Evolutionary conservation across 2,113 vertebrate genomes (phyloP).

Genomic region (Tautogolabrus adspersus): DNA sequence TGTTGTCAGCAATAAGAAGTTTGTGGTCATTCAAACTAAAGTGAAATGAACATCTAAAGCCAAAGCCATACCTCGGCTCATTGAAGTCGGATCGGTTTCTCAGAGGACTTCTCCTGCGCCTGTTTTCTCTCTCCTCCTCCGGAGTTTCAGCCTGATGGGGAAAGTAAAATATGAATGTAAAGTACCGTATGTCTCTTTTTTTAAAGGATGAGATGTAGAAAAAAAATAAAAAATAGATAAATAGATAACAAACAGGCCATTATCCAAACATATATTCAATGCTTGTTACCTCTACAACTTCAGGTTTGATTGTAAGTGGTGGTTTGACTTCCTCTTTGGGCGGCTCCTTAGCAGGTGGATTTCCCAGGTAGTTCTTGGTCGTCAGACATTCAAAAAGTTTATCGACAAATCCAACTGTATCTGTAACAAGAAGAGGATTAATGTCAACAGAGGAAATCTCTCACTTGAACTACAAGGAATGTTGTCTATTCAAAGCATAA

Average conservation of each 20-base stretch:
- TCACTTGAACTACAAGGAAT: not conserved
- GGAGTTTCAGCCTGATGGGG: slow-evolving; percentile 83
- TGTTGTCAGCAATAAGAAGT: not conserved
- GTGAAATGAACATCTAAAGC: not conserved
- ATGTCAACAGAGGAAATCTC: not conserved
- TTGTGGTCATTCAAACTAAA: not conserved
- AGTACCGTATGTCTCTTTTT: no score
- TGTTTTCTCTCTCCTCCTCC: slow-evolving; percentile 91
- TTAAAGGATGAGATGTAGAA: not conserved
- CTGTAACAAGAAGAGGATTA: slow-evolving; percentile 77
- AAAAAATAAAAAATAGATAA: no score
- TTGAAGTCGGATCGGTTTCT: slow-evolving; percentile 91
- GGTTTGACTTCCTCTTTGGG: slow-evolving; percentile 89
- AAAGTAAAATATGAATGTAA: slow-evolving; percentile 2
- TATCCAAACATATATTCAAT: not conserved
- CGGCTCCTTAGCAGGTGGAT: slow-evolving; percentile 85
- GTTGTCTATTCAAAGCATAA: not conserved
- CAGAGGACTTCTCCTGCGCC: slow-evolving; percentile 95
- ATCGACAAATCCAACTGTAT: slow-evolving; percentile 97
- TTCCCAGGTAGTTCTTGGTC: slow-evolving; percentile 92
- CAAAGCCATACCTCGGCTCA: slow-evolving; percentile 88
- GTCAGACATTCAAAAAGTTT: slow-evolving; percentile 97
- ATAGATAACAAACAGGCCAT: not conserved
- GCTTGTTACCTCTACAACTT: slow-evolving; percentile 86
- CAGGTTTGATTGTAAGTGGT: slow-evolving; percentile 84